Percentiles rank a stretch among this genome's conserved stretches.
These are phyloP conservation scores for Sciaenops ocellatus DNA, from an alignment of 2,797 vertebrate species.

Conservation along the genomic window DNA sequence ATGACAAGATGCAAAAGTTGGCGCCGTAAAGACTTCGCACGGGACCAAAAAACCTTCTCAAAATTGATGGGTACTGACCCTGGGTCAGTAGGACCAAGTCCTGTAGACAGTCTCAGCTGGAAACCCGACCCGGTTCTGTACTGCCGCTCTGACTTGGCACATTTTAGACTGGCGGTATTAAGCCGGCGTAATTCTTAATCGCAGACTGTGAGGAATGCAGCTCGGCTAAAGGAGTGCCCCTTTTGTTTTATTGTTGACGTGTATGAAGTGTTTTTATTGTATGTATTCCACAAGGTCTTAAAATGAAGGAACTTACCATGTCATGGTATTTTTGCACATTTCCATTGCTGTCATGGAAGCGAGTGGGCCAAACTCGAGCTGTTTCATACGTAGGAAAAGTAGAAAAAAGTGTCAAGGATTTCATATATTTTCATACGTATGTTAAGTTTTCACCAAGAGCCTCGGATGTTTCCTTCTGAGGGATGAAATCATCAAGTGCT, in stretches of 20 bases:
- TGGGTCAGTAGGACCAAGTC: neutral
- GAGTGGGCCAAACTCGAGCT: neutral
- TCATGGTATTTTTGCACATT: constrained; percentile 45
- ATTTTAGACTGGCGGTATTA: neutral
- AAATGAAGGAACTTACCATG: constrained; percentile 19
- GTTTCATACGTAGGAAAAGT: neutral
- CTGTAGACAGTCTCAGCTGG: neutral
- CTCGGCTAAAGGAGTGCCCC: neutral
- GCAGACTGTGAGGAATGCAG: constrained; percentile 31
- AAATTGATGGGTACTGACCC: neutral
- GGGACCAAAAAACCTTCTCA: constrained; percentile 7
- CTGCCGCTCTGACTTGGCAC: neutral
- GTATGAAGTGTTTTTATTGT: neutral
- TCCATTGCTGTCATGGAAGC: neutral
- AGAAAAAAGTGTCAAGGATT: neutral
- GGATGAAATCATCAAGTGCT: neutral
- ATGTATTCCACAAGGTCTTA: constrained; percentile 4
- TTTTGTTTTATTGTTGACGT: constrained; percentile 20
- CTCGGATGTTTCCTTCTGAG: constrained; percentile 2
- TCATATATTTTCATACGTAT: neutral
- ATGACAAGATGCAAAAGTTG: no score
- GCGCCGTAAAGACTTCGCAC: neutral
- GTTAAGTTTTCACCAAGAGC: neutral
- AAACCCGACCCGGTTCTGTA: neutral
- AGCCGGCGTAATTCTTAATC: constrained; percentile 23